Conservation (phyloP, 2,113 vertebrate species). For the Octodon degus region DNA sequence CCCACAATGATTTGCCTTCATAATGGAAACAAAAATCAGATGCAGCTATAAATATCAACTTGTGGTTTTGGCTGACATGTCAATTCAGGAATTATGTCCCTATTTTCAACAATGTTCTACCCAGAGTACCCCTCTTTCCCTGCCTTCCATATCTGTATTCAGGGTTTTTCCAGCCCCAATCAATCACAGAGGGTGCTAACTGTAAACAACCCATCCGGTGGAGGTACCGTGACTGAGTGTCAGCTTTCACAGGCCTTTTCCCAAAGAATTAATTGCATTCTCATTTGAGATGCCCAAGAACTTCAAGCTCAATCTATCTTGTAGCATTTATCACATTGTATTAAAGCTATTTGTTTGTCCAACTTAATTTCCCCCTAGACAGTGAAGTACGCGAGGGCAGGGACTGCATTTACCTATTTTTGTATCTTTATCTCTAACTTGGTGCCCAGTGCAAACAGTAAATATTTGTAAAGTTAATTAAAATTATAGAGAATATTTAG, state of each 20-base stretch:
- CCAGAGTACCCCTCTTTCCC: neutral
- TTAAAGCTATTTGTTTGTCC: constrained; percentile 22
- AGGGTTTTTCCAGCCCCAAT: neutral
- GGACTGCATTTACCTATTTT: neutral
- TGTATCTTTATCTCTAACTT: neutral
- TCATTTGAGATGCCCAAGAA: neutral
- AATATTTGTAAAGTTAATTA: constrained; percentile 37
- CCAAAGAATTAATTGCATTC: neutral
- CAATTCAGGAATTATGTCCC: neutral
- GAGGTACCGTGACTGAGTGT: neutral
- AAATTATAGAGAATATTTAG: neutral
- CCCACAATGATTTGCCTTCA: constrained; percentile 5
- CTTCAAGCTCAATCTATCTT: constrained; percentile 5
- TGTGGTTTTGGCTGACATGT: neutral
- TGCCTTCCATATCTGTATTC: neutral
- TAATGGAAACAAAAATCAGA: neutral
- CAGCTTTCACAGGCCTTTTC: neutral
- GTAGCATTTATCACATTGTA: neutral
- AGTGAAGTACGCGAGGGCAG: neutral
- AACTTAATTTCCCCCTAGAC: constrained; percentile 28
- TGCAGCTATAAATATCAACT: neutral
- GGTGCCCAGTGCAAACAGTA: neutral
- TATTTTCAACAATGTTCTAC: neutral
- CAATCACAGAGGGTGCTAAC: neutral
- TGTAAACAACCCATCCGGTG: neutral